Conservation (phyloP, 2,113 vertebrate species). For the Neolamprologus falcicula region DNA sequence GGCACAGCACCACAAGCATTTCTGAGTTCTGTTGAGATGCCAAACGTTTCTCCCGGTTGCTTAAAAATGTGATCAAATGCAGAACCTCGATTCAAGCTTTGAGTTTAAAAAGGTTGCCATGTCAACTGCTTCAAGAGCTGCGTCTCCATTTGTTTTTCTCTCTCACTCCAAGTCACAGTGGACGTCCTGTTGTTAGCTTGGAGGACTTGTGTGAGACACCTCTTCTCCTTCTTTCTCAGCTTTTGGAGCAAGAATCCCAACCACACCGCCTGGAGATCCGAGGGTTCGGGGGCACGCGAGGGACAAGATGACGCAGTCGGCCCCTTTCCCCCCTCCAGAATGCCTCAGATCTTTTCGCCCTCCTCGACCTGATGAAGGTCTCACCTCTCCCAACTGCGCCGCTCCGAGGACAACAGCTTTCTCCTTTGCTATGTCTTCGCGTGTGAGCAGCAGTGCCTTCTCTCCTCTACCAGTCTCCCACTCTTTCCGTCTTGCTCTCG, state of each 20-base stretch:
- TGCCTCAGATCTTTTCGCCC: conserved; percentile 18
- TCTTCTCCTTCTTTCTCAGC: conserved; percentile 67
- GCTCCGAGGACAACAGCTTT: conserved; percentile 54
- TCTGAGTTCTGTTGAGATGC: conserved; percentile 17
- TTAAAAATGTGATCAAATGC: conserved; percentile 36
- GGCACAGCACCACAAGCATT: conserved; percentile 2
- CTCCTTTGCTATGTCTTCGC: conserved; percentile 45
- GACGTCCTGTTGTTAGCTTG: conserved; percentile 40
- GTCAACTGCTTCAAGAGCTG: conserved; percentile 70
- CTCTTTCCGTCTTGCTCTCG: conserved; percentile 62
- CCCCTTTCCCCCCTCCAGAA: conserved; percentile 20
- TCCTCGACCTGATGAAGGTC: conserved; percentile 47
- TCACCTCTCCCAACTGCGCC: conserved; percentile 41
- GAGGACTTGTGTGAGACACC: conserved; percentile 74
- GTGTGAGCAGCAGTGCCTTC: conserved; percentile 60
- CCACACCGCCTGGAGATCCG: conserved; percentile 51
- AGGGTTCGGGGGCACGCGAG: conserved; percentile 46
- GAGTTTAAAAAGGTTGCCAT: conserved; percentile 77
- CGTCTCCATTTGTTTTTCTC: conserved; percentile 17
- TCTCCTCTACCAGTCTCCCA: conserved; percentile 69
- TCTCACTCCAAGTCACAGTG: conserved; percentile 59
- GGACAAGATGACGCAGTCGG: conserved; percentile 32
- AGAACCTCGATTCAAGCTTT: conserved; percentile 77
- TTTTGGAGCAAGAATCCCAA: conserved; percentile 75
- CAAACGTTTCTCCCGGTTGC: conserved; percentile 16